Base-by-base conservation (phyloP, 35 echinoderm and acorn worm genomes). In the Anneissia japonica region DNA sequence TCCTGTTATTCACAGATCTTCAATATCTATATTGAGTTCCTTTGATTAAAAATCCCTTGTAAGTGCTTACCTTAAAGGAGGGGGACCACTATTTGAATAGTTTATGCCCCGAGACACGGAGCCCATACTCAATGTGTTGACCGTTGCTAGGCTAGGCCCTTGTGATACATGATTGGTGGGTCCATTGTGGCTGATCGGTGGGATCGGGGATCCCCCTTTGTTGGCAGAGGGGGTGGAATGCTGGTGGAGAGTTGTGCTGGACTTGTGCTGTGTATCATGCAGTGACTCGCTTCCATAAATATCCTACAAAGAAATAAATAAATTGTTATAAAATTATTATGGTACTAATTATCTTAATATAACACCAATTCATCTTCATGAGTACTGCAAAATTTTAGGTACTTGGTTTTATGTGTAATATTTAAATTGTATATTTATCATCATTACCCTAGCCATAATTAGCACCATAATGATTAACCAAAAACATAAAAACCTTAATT, bases 1-100 rank as follows among this genome's bases (percentile, higher is more conserved):
- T n/a, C n/a, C n/a, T n/a, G n/a, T n/a, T n/a, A n/a, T n/a, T n/a
- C n/a, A n/a, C n/a, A n/a, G n/a, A n/a, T n/a, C n/a, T n/a, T n/a
- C n/a, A n/a, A n/a, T n/a, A n/a, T n/a, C n/a, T n/a, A n/a, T n/a
- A n/a, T n/a, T n/a, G n/a, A n/a, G n/a, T n/a, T n/a, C n/a, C n/a
- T n/a, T n/a, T n/a, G n/a, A n/a, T n/a, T n/a, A n/a, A n/a, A n/a
- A n/a, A n/a, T n/a, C n/a, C n/a, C n/a, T 64, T 12, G 6, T 30
- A 26, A 72, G n/a, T 2, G 86, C 90, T 88, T 85, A 97, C 94
- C 91, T 92, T 46, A 97, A 84, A 0, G 75, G 90, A 4, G 94
- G 94, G 29, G 90, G 90, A 79, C 83, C 64, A 75, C 82, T 93
- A 34, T 82, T 90, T 21, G 74, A 46, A 5, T 90, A 88, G 51